Percentiles rank a stretch among this genome's conserved stretches.
Conservation (phyloP, 2,888 invertebrate species). For the Trichacis sp. region DNA sequence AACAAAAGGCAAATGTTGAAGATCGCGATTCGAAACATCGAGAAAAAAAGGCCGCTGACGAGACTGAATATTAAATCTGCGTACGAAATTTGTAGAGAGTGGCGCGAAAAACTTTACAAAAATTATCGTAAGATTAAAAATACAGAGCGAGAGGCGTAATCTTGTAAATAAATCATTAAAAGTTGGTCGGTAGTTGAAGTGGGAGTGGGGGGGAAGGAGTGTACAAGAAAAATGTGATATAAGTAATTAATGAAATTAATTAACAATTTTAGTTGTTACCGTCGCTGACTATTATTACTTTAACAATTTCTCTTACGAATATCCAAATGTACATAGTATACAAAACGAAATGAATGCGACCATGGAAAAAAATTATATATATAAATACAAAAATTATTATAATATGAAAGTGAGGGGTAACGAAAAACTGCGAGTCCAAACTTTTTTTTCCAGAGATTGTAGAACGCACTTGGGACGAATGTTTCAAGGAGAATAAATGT, state of each 20-base stretch:
- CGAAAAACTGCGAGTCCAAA: slow-evolving; percentile 38
- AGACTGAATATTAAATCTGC: slow-evolving; percentile 41
- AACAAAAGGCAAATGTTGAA: too few species aligned
- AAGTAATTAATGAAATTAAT: slow-evolving; percentile 65
- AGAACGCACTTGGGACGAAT: slow-evolving; percentile 51
- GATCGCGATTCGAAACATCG: slow-evolving; percentile 38
- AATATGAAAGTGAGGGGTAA: slow-evolving; percentile 47
- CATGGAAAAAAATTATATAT: slow-evolving; percentile 42
- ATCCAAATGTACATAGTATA: slow-evolving; percentile 63
- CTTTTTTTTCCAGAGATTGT: slow-evolving; percentile 51
- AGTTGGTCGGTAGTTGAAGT: slow-evolving; percentile 15
- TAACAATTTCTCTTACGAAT: slow-evolving; percentile 45
- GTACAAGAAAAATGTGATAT: slow-evolving; percentile 68
- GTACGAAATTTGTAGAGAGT: slow-evolving; percentile 17
- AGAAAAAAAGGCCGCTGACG: slow-evolving; percentile 37
- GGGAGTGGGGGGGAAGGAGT: slow-evolving; percentile 25
- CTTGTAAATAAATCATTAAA: slow-evolving; percentile 33
- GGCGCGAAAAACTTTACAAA: slow-evolving; percentile 33
- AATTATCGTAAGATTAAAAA: slow-evolving; percentile 16
- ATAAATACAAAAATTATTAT: slow-evolving; percentile 51
- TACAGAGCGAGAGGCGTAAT: slow-evolving; percentile 11
- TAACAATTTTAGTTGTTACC: slow-evolving; percentile 55
- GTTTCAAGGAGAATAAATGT: slow-evolving; percentile 50
- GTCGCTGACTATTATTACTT: slow-evolving; percentile 61
- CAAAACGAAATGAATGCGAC: slow-evolving; percentile 51